These are phyloP conservation scores for Chloroceryle aenea DNA, from an alignment of 2,113 vertebrate species.

Conservation along the genomic window DNA sequence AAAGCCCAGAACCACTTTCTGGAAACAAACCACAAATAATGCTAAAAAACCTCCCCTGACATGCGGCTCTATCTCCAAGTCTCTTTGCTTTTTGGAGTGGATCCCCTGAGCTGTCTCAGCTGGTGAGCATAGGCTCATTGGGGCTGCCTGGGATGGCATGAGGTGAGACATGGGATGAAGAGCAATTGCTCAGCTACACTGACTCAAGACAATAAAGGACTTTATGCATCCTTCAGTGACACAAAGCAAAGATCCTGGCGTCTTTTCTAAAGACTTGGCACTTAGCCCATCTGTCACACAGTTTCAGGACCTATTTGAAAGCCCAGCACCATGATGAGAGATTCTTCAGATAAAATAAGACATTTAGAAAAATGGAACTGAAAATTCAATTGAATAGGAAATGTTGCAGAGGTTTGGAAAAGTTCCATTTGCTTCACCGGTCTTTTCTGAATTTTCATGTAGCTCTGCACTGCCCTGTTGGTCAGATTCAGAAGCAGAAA, in stretches of 20 bases:
- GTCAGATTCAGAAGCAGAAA: background rate
- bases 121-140: background rate
- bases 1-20: background rate
- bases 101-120: background rate
- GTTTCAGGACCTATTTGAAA: background rate
- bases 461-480: background rate
- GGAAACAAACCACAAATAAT: background rate
- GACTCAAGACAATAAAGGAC: background rate
- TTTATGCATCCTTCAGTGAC: background rate
- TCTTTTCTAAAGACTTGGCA: background rate
- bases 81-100: background rate
- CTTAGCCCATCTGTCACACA: background rate
- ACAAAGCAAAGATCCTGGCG: background rate
- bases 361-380: background rate
- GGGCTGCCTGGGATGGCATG: background rate
- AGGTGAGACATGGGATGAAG: background rate
- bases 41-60: background rate
- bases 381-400: slow-evolving; percentile 10
- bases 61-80: background rate
- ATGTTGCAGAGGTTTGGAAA: background rate
- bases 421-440: background rate
- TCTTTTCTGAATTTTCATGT: background rate
- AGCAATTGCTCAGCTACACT: background rate
- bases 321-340: background rate
- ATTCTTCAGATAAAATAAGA: background rate